A percentile compares a stretch with the other conserved stretches of the same genome.
phyloP scores from a whole-genome alignment of 2,797 vertebrate species.

The Hippoglossus hippoglossus region DNA sequence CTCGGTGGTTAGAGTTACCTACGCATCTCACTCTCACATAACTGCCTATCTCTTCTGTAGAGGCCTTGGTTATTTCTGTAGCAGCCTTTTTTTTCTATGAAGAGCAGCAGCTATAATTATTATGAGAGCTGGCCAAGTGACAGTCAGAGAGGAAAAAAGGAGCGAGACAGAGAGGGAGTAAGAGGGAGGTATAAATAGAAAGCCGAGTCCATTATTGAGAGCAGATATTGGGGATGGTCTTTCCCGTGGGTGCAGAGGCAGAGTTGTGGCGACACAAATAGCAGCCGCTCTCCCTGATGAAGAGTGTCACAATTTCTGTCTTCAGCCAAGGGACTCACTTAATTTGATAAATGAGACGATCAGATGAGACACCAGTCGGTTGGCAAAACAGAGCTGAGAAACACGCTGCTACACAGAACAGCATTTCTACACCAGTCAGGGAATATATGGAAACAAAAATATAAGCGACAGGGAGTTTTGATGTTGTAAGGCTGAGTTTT shows the following conservation, averaged over 20 bases:
- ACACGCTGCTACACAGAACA: conserved; percentile 8
- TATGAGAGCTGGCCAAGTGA: conserved; percentile 59
- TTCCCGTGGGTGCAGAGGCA: conserved; percentile 70
- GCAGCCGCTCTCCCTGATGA: conserved; percentile 68
- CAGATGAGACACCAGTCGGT: conserved; percentile 16
- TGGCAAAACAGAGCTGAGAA: conserved; percentile 44
- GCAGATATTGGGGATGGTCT: conserved; percentile 79
- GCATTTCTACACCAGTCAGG: conserved; percentile 27
- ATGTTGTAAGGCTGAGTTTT: background rate
- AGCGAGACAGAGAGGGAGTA: conserved; percentile 47
- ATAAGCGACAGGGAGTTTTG: background rate
- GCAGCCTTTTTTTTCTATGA: conserved; percentile 59
- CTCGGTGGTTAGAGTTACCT: conserved; percentile 46
- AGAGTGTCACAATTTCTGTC: conserved; percentile 58
- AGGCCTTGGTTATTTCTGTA: conserved; percentile 69
- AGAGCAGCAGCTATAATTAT: conserved; percentile 75
- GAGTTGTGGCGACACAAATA: conserved; percentile 78
- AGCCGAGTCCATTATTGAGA: conserved; percentile 80
- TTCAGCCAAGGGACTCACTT: conserved; percentile 46
- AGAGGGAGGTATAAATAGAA: conserved; percentile 76
- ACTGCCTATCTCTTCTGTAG: conserved; percentile 41
- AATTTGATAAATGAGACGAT: conserved; percentile 52
- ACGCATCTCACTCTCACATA: conserved; percentile 57
- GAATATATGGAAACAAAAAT: conserved; percentile 9
- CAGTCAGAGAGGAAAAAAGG: conserved; percentile 51